Base-by-base conservation (phyloP, 2,797 vertebrate species). In the Malacoctenus gilli region DNA sequence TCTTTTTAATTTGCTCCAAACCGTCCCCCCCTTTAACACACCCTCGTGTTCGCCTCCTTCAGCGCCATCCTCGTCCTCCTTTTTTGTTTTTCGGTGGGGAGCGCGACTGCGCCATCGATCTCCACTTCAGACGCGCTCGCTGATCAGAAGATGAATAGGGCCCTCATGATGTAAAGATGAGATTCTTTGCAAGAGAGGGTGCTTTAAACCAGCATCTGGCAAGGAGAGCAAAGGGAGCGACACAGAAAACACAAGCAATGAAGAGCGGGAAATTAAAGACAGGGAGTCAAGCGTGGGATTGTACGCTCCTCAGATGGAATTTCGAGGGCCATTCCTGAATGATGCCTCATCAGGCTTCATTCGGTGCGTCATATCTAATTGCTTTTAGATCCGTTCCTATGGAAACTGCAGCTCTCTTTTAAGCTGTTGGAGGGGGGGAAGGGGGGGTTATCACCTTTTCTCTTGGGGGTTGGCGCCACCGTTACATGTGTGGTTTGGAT, bases 341-440 rank as follows among this genome's bases (percentile, higher is more conserved):
- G 72, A 88, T 72, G 68, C 79, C 62, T 88, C 82, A 87, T 88
- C 86, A 82, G 68, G 75, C 70, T 48, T 62, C 50, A 75, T 86
- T 83, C 56, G 25, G 59, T 13, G 30, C 43, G 32, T 79, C 68
- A 70, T 50, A 59, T 83, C 72, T 91, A 88, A 90, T 92, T 88
- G 84, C 82, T 85, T 87, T 87, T 76, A 87, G 78, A 90, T 76
- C 68, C 54, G 89, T 91, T 92, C 80, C 92, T 87, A 92, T 91
- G 89, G 91, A 85, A 91, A 93, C 90, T 62, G 69, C 76, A 61
- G 69, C 71, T 83, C 71, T 83, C 80, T 80, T 85, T 84, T 62
- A 80, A 86, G 84, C 77, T 80, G 77, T 62, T 59, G 72, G 72
- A 68, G 71, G 66, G 64, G 80, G 39, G 37, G 22, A 64, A 62